phyloP scores from a whole-genome alignment of 2,797 vertebrate genomes.

The Schizopygopsis pylzovi region DNA sequence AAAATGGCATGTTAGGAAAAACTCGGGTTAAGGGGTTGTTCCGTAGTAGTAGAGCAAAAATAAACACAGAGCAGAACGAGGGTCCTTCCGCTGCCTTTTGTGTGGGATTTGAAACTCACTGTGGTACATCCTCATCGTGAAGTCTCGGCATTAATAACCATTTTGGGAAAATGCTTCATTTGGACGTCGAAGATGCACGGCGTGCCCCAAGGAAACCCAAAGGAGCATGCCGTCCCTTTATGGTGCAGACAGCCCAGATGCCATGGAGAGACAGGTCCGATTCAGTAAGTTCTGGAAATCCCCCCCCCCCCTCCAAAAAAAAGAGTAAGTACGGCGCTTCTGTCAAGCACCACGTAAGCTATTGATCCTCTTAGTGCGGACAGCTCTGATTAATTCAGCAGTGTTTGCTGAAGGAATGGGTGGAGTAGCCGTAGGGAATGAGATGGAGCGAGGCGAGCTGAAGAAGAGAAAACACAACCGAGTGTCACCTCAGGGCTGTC shows the following conservation, averaged over 20 bases:
- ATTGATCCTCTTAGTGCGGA: conserved; percentile 57
- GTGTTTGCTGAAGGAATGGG: conserved; percentile 49
- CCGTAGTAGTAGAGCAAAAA: conserved; percentile 54
- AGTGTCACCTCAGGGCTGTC: conserved; percentile 71
- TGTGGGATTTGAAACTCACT: conserved; percentile 52
- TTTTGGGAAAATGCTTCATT: conserved; percentile 39
- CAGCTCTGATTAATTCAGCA: conserved; percentile 54
- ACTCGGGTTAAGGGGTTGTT: conserved; percentile 24
- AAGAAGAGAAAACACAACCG: conserved; percentile 58
- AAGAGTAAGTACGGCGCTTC: conserved; percentile 6
- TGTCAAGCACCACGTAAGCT: conserved; percentile 32
- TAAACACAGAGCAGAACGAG: conserved; percentile 34
- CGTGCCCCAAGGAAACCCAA: conserved; percentile 16
- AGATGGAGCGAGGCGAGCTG: not conserved
- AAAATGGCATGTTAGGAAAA: conserved; percentile 38
- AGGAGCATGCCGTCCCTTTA: conserved; percentile 10
- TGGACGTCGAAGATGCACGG: not conserved
- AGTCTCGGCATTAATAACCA: conserved; percentile 25
- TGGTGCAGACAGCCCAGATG: conserved; percentile 41
- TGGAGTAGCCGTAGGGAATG: conserved; percentile 43
- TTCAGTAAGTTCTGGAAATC: conserved; percentile 26
- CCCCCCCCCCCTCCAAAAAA: conserved; percentile 8
- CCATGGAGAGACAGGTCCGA: conserved; percentile 41
- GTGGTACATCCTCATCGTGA: conserved; percentile 51
- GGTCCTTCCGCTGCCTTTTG: conserved; percentile 63